phyloP scores from a whole-genome alignment of 2,888 invertebrate species.

The Lithophane semibrunnea region DNA sequence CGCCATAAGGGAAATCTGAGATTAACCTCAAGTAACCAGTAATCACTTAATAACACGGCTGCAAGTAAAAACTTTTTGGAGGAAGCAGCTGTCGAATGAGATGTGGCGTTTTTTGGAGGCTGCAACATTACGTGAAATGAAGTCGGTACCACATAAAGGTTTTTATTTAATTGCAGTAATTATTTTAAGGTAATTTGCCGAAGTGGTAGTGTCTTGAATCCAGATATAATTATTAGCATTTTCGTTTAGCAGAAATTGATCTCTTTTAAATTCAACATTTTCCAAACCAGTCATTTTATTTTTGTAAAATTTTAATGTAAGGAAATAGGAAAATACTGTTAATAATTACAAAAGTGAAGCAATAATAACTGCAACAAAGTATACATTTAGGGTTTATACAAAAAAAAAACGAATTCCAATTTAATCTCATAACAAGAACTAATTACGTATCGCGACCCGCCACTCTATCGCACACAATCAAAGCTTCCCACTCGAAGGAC shows the following conservation, averaged over 20 bases:
- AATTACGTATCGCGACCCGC: constrained; percentile 42
- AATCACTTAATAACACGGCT: constrained; percentile 39
- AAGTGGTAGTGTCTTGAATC: constrained; percentile 2
- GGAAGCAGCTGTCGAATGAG: constrained; percentile 44
- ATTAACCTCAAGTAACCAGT: constrained; percentile 49
- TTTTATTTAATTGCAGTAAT: constrained; percentile 11
- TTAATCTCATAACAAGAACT: constrained; percentile 30
- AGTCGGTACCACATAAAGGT: background rate
- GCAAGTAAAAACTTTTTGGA: constrained; percentile 33
- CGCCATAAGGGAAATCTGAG: constrained; percentile 56
- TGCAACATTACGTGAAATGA: constrained; percentile 3
- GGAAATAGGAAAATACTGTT: rapidly evolving
- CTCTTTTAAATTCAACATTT: background rate
- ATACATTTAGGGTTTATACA: background rate
- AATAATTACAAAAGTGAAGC: background rate
- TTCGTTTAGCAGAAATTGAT: background rate
- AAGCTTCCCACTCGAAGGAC: constrained; percentile 49
- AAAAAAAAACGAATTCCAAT: constrained; percentile 1
- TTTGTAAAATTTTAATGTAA: background rate
- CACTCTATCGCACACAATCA: constrained; percentile 51
- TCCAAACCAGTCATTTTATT: background rate
- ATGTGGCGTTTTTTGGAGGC: constrained; percentile 7
- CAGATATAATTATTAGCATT: background rate
- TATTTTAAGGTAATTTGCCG: background rate
- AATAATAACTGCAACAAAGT: background rate